Percentiles rank a stretch among this genome's conserved stretches.
phyloP scores from a whole-genome alignment of 2,113 vertebrate species.

The Apodemus speciosus region DNA sequence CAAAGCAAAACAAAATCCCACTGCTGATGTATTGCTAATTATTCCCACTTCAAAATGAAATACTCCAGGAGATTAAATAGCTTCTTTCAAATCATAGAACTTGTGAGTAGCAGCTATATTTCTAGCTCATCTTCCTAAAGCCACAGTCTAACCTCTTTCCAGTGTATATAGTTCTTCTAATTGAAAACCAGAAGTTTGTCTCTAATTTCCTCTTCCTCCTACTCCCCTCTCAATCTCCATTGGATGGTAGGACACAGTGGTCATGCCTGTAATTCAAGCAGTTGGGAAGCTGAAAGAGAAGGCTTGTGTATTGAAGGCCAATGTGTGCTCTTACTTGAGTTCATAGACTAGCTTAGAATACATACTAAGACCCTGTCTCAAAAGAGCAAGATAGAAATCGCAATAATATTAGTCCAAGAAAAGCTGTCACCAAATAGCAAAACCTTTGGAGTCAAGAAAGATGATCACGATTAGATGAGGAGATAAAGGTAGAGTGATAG shows the following conservation, averaged over 20 bases:
- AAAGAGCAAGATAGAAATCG: not conserved
- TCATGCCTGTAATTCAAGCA: not conserved
- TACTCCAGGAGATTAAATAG: not conserved
- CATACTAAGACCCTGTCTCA: not conserved
- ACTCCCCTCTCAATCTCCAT: not conserved
- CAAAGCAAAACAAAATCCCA: not conserved
- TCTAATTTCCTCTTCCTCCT: constrained; percentile 16
- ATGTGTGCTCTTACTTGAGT: not conserved
- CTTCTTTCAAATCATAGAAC: not conserved
- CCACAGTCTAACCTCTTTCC: not conserved
- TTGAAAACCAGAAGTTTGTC: constrained; percentile 40
- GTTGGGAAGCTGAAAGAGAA: not conserved
- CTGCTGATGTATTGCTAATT: not conserved
- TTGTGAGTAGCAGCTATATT: not conserved
- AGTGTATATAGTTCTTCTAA: constrained; percentile 29
- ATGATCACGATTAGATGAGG: too few relatives aligned
- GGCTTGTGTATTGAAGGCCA: not conserved
- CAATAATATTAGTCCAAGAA: not conserved
- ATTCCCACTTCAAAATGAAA: constrained; percentile 36
- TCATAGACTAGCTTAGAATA: not conserved
- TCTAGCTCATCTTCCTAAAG: constrained; percentile 2
- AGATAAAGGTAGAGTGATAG: too few relatives aligned
- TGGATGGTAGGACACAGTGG: too few relatives aligned
- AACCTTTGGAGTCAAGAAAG: not conserved
- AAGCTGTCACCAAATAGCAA: not conserved